These are phyloP conservation scores for Martes flavigula DNA, from an alignment of 2,797 vertebrate species.

Conservation along the genomic window DNA sequence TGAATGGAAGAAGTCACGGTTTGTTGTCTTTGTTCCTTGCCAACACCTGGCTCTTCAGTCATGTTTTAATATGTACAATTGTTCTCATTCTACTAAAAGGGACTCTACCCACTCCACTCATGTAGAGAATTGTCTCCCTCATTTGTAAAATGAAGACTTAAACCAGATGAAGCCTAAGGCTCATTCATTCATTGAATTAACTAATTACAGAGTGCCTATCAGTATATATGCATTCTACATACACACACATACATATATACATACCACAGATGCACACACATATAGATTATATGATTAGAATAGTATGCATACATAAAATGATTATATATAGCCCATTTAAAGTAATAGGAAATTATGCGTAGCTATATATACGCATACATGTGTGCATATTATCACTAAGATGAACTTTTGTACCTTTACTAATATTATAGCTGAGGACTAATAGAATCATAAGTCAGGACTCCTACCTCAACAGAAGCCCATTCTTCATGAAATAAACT, in stretches of 20 bases:
- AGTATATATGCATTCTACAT: too few species aligned
- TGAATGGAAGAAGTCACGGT: background rate
- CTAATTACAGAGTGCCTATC: background rate
- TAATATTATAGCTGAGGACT: background rate
- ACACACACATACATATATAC: background rate
- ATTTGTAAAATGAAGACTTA: background rate
- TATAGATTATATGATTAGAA: background rate
- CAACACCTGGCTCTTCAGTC: background rate
- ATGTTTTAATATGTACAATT: background rate
- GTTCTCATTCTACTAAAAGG: background rate
- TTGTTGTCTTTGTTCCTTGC: background rate
- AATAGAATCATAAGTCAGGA: background rate
- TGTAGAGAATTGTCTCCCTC: background rate
- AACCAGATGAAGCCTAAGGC: background rate
- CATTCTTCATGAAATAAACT: background rate
- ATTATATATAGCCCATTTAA: background rate
- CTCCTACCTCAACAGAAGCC: background rate
- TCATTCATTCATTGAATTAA: background rate
- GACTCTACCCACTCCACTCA: background rate
- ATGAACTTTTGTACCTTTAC: background rate
- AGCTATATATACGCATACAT: background rate
- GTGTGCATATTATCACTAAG: background rate
- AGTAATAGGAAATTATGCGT: background rate
- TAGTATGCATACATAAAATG: background rate
- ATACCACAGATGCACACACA: background rate